Conservation (phyloP, 2,113 vertebrate species). For the Athene noctua region DNA sequence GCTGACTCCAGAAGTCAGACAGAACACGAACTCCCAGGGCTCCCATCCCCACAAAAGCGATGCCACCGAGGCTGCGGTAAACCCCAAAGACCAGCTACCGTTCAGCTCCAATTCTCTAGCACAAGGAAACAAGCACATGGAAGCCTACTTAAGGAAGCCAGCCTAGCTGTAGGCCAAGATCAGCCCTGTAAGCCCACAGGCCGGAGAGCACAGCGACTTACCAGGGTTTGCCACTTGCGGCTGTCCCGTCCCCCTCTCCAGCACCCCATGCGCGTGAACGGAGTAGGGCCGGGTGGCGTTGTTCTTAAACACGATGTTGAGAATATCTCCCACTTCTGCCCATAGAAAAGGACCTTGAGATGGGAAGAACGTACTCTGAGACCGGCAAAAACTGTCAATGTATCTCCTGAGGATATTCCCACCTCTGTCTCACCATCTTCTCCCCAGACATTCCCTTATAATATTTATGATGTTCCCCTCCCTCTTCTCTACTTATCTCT, state of each 20-base stretch:
- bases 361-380: background rate
- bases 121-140: background rate
- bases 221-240: constrained; percentile 65
- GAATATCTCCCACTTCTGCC: constrained; percentile 77
- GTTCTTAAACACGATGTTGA: constrained; percentile 79
- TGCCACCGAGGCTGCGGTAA: background rate
- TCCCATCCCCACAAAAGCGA: background rate
- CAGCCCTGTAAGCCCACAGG: rapidly evolving
- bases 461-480: background rate
- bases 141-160: background rate
- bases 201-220: constrained; percentile 21
- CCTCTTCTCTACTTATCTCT: background rate
- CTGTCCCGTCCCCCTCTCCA: constrained; percentile 46
- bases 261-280: constrained; percentile 73
- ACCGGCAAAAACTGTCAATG: background rate
- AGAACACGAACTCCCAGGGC: background rate
- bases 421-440: background rate
- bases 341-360: constrained; percentile 74
- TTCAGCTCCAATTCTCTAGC: background rate
- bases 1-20: background rate
- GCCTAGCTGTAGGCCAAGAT: background rate
- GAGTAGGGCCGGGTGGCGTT: constrained; percentile 74
- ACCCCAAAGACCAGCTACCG: background rate
- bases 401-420: background rate
- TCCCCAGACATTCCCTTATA: background rate